Evolutionary conservation across 2,797 vertebrate genomes (phyloP).

Genomic region (Enteromius argenteus): DNA sequence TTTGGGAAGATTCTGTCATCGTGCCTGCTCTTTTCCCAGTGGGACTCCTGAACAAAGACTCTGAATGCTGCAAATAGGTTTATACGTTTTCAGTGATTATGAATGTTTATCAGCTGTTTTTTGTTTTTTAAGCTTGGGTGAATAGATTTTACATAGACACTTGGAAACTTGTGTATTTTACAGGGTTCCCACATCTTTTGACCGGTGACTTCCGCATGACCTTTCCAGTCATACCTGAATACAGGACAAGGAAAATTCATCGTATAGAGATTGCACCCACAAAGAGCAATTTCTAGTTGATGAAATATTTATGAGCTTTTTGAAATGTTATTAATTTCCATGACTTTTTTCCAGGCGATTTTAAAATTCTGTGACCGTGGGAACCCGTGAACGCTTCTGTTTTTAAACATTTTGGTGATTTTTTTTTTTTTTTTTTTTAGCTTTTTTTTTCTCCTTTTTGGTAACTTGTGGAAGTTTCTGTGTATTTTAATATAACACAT

Average conservation of each 20-base stretch:
- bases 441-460: not conserved
- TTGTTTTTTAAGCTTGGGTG: not conserved
- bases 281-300: conserved; percentile 27
- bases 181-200: not conserved
- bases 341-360: not conserved
- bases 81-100: conserved; percentile 10
- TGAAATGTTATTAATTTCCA: conserved; percentile 21
- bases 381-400: not conserved
- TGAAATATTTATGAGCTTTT: conserved; percentile 37
- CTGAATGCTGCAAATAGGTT: conserved; percentile 18
- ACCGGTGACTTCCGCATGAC: conserved; percentile 14
- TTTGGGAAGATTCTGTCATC: conserved; percentile 46
- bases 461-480: not conserved
- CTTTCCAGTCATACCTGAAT: conserved; percentile 1
- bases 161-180: not conserved
- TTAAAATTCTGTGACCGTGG: conserved; percentile 8
- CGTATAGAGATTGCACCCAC: conserved; percentile 11
- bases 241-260: not conserved
- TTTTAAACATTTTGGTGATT: not conserved
- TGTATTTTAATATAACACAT: not conserved
- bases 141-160: not conserved
- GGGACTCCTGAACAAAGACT: conserved; percentile 26
- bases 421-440: not conserved
- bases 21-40: conserved; percentile 33
- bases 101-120: conserved; percentile 15